Conservation (phyloP, 2,797 vertebrate species). For the Alosa sapidissima region DNA sequence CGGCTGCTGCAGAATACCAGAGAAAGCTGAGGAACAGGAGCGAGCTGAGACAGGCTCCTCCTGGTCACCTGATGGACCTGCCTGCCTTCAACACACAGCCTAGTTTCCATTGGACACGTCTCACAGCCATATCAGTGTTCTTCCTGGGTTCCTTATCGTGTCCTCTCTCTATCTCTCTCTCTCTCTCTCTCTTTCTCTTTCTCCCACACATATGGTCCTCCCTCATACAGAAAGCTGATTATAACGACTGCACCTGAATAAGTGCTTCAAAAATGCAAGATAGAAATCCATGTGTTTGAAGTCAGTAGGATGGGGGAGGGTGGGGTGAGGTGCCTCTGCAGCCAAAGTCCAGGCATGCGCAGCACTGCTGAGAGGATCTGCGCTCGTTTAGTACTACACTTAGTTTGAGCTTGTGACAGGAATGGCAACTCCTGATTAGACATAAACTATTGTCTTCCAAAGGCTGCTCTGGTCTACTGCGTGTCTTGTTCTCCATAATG, state of each 20-base stretch:
- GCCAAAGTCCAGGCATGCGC: background rate
- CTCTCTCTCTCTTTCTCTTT: background rate
- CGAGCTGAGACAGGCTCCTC: slow-evolving; percentile 66
- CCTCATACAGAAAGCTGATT: background rate
- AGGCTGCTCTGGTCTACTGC: background rate
- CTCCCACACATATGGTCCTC: background rate
- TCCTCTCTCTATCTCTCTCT: background rate
- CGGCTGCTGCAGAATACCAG: slow-evolving; percentile 50
- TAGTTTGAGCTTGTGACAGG: background rate
- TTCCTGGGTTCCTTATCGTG: background rate
- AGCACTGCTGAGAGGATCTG: background rate
- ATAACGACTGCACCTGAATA: too few species aligned
- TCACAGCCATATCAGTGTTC: slow-evolving; percentile 9
- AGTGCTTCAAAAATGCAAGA: background rate
- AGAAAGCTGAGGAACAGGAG: slow-evolving; percentile 49
- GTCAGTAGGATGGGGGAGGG: background rate
- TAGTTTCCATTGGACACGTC: slow-evolving; percentile 31
- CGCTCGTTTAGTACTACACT: background rate
- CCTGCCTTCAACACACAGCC: background rate
- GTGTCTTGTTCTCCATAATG: background rate
- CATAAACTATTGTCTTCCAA: background rate
- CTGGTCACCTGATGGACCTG: background rate
- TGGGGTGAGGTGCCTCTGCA: background rate
- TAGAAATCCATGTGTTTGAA: background rate
- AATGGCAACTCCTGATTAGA: background rate